Percentiles rank a stretch among this genome's conserved stretches.
These are phyloP conservation scores for Candidula unifasciata DNA, from an alignment of 2,888 invertebrate species.

Conservation along the genomic window DNA sequence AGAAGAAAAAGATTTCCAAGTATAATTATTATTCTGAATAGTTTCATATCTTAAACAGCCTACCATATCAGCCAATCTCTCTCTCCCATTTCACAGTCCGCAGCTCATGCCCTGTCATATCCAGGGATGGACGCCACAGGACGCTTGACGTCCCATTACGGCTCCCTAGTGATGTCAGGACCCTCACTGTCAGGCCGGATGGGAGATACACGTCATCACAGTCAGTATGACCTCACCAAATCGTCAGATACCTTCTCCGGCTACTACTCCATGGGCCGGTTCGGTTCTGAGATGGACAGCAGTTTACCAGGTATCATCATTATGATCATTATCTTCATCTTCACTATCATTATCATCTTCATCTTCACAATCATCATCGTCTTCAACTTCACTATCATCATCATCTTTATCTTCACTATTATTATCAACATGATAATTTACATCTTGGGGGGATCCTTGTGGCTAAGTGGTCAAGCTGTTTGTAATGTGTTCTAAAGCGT, in stretches of 20 bases:
- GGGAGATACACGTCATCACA: conserved; percentile 48
- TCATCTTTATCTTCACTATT: too few relatives aligned
- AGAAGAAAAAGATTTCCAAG: too few relatives aligned
- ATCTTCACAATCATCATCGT: too few relatives aligned
- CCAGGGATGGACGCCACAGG: conserved; percentile 57
- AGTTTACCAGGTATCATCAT: conserved; percentile 55
- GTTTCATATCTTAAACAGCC: not conserved
- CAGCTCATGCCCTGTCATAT: conserved; percentile 59
- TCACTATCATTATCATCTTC: too few relatives aligned
- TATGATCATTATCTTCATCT: too few relatives aligned
- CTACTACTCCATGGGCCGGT: conserved; percentile 58
- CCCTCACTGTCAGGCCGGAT: conserved; percentile 53
- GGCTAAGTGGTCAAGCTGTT: too few relatives aligned
- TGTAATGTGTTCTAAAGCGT: not conserved
- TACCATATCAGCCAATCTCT: not conserved
- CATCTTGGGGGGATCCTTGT: too few relatives aligned
- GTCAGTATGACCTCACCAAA: conserved; percentile 58
- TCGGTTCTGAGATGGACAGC: conserved; percentile 57
- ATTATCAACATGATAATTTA: too few relatives aligned
- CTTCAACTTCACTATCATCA: too few relatives aligned
- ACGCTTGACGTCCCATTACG: conserved; percentile 73
- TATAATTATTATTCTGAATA: too few relatives aligned
- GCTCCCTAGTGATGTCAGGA: conserved; percentile 79
- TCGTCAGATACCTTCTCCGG: conserved; percentile 56
- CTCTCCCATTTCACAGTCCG: conserved; percentile 47